A percentile compares a stretch with the other conserved stretches of the same genome.
phyloP scores from a whole-genome alignment of 92 coral and sea anemone species.

The Phenganax stokvisi region DNA sequence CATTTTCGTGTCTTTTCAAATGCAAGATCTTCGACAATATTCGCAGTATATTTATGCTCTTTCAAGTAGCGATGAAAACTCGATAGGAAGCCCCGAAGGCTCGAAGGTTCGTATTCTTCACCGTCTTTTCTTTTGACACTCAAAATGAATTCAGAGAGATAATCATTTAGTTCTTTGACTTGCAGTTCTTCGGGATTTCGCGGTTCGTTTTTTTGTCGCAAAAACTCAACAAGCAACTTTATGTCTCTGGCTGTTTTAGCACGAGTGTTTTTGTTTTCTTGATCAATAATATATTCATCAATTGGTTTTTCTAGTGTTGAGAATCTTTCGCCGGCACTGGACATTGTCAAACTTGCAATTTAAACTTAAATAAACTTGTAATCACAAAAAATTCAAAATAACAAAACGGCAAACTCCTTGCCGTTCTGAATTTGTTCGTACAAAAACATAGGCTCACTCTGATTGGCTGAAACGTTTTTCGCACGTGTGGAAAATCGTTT shows the following conservation, averaged over 20 bases:
- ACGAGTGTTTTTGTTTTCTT: background rate
- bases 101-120: background rate
- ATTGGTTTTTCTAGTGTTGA: background rate
- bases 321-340: background rate
- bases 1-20: slow-evolving; percentile 36
- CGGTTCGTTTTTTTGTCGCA: background rate
- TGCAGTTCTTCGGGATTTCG: slow-evolving; percentile 18
- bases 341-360: background rate
- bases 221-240: background rate
- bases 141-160: background rate
- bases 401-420: too few species aligned
- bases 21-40: slow-evolving; percentile 35
- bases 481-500: slow-evolving; percentile 19
- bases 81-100: background rate
- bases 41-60: slow-evolving; percentile 2
- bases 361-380: too few species aligned
- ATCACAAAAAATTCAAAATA: too few species aligned
- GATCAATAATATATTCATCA: slow-evolving; percentile 5
- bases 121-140: background rate
- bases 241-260: too few species aligned
- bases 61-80: slow-evolving; percentile 1
- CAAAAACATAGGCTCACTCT: background rate
- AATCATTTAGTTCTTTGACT: background rate
- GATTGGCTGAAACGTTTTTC: slow-evolving; percentile 12
- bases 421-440: slow-evolving; percentile 1